These are phyloP conservation scores for Anthopleura sola DNA, from an alignment of 64 coral and sea anemone species.

Conservation along the genomic window DNA sequence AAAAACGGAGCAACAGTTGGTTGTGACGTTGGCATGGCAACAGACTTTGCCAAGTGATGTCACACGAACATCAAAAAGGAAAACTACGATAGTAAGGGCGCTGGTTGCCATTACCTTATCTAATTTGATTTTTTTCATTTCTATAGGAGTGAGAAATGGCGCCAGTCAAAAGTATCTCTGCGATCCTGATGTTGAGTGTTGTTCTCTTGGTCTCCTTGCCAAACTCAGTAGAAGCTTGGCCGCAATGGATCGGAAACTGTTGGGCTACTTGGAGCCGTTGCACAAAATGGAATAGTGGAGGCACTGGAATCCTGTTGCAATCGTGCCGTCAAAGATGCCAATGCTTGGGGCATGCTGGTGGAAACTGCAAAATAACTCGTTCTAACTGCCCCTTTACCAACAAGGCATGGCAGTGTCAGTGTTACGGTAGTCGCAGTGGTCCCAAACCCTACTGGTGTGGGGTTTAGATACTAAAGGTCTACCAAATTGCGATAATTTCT, in stretches of 20 bases:
- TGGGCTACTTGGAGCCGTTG: slow-evolving; percentile 46
- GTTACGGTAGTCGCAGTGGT: background rate
- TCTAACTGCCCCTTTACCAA: slow-evolving; percentile 16
- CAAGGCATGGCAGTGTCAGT: slow-evolving; percentile 46
- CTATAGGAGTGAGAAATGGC: background rate
- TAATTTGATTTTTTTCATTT: no score
- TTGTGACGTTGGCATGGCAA: no score
- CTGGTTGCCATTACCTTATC: no score
- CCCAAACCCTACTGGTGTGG: slow-evolving; percentile 33
- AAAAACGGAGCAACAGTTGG: no score
- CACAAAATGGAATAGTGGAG: slow-evolving; percentile 19
- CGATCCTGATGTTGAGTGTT: background rate
- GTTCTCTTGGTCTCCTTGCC: background rate
- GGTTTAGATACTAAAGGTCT: background rate
- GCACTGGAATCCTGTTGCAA: slow-evolving; percentile 26
- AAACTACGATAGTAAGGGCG: no score
- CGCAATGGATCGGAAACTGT: slow-evolving; percentile 7
- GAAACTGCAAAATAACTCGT: background rate
- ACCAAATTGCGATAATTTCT: background rate
- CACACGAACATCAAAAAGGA: no score
- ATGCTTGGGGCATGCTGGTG: slow-evolving; percentile 19
- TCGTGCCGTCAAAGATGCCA: slow-evolving; percentile 9
- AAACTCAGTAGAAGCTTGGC: slow-evolving; percentile 2
- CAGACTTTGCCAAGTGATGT: no score
- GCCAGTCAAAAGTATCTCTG: background rate